Evolutionary conservation across 2,888 invertebrate species (phyloP).

Genomic region (Sinelater perroti): DNA sequence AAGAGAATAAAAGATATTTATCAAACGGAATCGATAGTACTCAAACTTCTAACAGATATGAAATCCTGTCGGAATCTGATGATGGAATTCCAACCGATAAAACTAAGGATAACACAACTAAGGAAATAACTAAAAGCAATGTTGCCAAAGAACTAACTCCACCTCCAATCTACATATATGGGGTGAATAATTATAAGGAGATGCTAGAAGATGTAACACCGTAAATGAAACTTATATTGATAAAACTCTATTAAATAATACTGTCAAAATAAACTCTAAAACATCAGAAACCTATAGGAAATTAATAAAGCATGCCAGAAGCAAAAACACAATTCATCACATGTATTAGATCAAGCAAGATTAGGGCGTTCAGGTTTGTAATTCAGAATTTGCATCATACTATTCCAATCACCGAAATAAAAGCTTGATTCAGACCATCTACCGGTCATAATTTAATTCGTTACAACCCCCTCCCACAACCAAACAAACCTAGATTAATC

Average conservation of each 20-base stretch:
- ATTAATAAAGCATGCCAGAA: conserved; percentile 6
- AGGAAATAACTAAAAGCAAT: not conserved
- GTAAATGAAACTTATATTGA: conserved; percentile 11
- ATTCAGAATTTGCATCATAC: conserved; percentile 14
- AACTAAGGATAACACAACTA: not conserved
- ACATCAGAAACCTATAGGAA: conserved; percentile 1
- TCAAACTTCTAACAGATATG: too few relatives aligned
- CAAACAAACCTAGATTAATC: too few relatives aligned
- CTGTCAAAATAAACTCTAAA: conserved; percentile 14
- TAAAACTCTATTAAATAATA: too few relatives aligned
- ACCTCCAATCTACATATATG: conserved; percentile 16
- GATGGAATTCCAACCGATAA: conserved; percentile 12
- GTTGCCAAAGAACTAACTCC: conserved; percentile 10
- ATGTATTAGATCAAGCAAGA: conserved; percentile 1
- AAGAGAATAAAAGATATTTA: not conserved
- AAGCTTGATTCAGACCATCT: too few relatives aligned
- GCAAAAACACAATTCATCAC: conserved; percentile 11
- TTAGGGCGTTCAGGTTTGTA: conserved; percentile 13
- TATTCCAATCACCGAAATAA: conserved; percentile 8
- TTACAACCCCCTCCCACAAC: too few relatives aligned
- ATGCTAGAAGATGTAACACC: conserved; percentile 12
- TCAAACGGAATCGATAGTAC: not conserved
- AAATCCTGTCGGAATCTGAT: too few relatives aligned
- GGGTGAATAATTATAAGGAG: conserved; percentile 15
- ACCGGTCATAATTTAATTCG: too few relatives aligned